Percentiles rank a stretch among this genome's conserved stretches.
Evolutionary conservation across 1,140 invertebrate genomes (phyloP).

Genomic region (Mercenaria mercenaria): DNA sequence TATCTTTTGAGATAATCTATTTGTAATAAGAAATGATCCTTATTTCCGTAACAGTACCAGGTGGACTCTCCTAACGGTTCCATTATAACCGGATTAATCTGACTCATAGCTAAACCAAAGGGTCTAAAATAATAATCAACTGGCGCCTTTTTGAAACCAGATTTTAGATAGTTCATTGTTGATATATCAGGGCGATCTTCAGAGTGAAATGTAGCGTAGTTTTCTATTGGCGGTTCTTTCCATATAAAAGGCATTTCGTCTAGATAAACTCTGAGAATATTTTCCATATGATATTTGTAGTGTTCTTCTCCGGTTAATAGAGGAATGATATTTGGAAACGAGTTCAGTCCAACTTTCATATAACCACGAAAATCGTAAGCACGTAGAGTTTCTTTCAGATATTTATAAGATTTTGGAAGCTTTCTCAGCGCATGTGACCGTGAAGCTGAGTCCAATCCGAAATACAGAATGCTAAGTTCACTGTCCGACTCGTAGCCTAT

Average conservation of each 20-base stretch:
- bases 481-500: conserved; percentile 38
- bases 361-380: conserved; percentile 92
- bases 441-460: conserved; percentile 72
- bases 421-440: conserved; percentile 62
- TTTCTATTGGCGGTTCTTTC: conserved; percentile 86
- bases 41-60: conserved; percentile 56
- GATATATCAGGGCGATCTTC: conserved; percentile 92
- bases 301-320: conserved; percentile 88
- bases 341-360: conserved; percentile 94
- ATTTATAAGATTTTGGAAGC: conserved; percentile 68
- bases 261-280: background rate
- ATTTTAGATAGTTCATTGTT: conserved; percentile 93
- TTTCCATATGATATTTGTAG: background rate
- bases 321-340: conserved; percentile 93
- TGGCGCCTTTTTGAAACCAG: conserved; percentile 92
- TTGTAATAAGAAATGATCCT: conserved; percentile 37
- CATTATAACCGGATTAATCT: conserved; percentile 58
- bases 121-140: conserved; percentile 94
- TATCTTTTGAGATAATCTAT: conserved; percentile 54
- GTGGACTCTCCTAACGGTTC: conserved; percentile 28
- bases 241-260: conserved; percentile 74
- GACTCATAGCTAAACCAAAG: conserved; percentile 86
- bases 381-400: conserved; percentile 85
- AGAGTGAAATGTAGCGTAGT: conserved; percentile 92
- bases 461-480: conserved; percentile 33